phyloP scores from a whole-genome alignment of 2,888 invertebrate species.

The Drosophila infuscata region DNA sequence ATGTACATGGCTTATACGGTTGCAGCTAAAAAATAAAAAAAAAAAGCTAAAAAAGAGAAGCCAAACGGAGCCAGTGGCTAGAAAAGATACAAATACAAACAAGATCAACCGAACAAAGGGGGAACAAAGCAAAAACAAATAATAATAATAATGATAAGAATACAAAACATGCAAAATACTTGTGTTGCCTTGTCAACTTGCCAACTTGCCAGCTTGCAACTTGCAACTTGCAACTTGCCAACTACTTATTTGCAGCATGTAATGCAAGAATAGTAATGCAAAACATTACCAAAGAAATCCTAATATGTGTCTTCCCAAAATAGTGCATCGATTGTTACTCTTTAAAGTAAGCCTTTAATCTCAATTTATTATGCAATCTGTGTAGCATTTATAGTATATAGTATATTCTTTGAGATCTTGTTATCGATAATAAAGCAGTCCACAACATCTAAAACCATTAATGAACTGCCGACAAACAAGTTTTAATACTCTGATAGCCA shows the following conservation, averaged over 20 bases:
- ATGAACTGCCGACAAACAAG: background rate
- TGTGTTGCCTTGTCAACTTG: background rate
- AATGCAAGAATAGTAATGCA: background rate
- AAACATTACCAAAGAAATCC: background rate
- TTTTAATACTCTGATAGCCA: too few relatives aligned
- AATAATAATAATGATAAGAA: background rate
- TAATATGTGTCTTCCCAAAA: background rate
- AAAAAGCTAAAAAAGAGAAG: background rate
- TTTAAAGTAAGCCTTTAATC: background rate
- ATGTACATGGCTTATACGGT: conserved; percentile 64
- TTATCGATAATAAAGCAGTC: background rate
- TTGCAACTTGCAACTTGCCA: background rate
- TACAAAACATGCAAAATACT: background rate
- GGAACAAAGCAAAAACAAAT: background rate
- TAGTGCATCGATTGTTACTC: background rate
- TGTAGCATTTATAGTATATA: background rate
- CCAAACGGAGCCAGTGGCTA: background rate
- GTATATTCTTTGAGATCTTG: background rate
- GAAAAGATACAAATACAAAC: background rate
- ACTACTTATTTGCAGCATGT: background rate
- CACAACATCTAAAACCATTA: background rate
- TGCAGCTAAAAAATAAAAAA: conserved; percentile 22
- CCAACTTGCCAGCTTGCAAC: background rate
- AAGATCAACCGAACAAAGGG: background rate
- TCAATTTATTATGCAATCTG: background rate